phyloP scores from a whole-genome alignment of 2,888 invertebrate genomes.

The Stegophylla sp. region DNA sequence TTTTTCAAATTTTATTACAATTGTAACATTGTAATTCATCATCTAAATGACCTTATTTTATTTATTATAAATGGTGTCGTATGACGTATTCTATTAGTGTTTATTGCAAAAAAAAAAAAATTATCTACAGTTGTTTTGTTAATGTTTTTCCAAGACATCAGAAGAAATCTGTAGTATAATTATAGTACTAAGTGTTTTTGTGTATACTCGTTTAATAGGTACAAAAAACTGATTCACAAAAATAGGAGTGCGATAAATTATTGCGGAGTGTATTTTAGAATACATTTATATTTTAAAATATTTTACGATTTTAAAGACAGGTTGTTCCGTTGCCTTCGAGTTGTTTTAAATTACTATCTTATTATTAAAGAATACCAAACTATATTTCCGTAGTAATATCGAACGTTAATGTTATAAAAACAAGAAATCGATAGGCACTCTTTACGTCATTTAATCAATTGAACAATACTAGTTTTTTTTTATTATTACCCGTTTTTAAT shows the following conservation, averaged over 20 bases:
- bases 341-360: constrained; percentile 2
- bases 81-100: too few species aligned
- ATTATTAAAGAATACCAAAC: not conserved
- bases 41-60: too few species aligned
- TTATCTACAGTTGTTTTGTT: too few species aligned
- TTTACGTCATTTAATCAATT: constrained; percentile 2
- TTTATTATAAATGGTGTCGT: too few species aligned
- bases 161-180: too few species aligned
- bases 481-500: constrained; percentile 8
- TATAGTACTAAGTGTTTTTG: too few species aligned
- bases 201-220: too few species aligned
- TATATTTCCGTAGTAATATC: not conserved
- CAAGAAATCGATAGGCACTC: constrained; percentile 16
- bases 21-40: too few species aligned
- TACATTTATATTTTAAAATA: not conserved
- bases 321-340: constrained; percentile 1
- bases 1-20: too few species aligned
- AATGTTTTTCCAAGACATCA: too few species aligned
- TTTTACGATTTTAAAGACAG: constrained; percentile 12
- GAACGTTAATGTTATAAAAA: not conserved
- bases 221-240: not conserved
- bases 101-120: too few species aligned
- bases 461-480: constrained; percentile 5
- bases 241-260: constrained; percentile 25
- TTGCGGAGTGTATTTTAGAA: not conserved